Conservation (phyloP, 2,888 invertebrate genomes). For the Rhagophthalmus giganteus region DNA sequence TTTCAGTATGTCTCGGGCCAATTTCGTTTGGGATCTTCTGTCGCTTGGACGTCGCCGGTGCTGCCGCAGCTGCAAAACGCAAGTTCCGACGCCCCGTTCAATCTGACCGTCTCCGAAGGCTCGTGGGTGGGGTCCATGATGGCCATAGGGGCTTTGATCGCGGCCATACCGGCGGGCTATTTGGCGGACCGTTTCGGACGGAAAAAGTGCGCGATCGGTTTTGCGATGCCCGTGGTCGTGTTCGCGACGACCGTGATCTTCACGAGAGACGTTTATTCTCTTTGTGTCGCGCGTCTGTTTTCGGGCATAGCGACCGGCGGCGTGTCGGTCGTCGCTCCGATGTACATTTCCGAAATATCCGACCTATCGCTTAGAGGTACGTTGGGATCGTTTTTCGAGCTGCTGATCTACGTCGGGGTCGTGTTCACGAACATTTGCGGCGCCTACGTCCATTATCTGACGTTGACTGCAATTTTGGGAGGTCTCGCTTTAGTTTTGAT, state of each 20-base stretch:
- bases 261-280: conserved; percentile 7
- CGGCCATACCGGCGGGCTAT: conserved; percentile 71
- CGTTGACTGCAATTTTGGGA: conserved; percentile 66
- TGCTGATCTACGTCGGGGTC: conserved; percentile 76
- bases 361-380: conserved; percentile 77
- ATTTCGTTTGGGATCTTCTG: conserved; percentile 69
- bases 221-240: conserved; percentile 65
- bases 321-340: conserved; percentile 75
- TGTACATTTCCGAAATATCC: conserved; percentile 83
- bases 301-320: conserved; percentile 72
- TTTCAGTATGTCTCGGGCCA: conserved; percentile 69
- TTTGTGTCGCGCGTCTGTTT: conserved; percentile 62
- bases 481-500: conserved; percentile 66
- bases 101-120: conserved; percentile 50
- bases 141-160: conserved; percentile 72
- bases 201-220: conserved; percentile 64
- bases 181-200: conserved; percentile 69
- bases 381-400: conserved; percentile 78
- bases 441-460: conserved; percentile 66
- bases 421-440: conserved; percentile 73
- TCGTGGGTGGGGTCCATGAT: conserved; percentile 70
- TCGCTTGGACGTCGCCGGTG: conserved; percentile 79
- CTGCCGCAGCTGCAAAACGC: conserved; percentile 60
- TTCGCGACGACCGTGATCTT: conserved; percentile 62
- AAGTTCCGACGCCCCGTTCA: conserved; percentile 37